Evolutionary conservation across 2,888 invertebrate genomes (phyloP).

Genomic region (Pediacus dermestoides): DNA sequence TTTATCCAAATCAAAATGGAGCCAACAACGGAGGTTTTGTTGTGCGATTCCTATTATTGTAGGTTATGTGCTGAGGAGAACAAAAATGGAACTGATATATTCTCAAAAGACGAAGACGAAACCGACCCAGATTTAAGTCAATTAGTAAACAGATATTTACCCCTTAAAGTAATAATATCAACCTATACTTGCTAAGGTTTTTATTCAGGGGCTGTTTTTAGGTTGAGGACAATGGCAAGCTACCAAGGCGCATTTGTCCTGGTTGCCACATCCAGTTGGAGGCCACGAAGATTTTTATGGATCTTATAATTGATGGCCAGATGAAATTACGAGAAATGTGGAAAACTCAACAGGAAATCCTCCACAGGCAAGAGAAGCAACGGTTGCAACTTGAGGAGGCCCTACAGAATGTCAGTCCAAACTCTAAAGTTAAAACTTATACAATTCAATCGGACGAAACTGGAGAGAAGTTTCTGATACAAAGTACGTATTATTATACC

Average conservation of each 20-base stretch:
- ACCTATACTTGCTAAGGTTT: constrained; percentile 37
- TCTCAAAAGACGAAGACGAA: constrained; percentile 56
- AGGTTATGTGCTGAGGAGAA: constrained; percentile 74
- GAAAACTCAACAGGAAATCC: constrained; percentile 49
- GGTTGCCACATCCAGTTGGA: constrained; percentile 74
- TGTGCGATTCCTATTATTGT: constrained; percentile 69
- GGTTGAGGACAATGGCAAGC: constrained; percentile 67
- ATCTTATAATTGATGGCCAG: constrained; percentile 68
- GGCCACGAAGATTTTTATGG: constrained; percentile 70
- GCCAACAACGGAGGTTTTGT: constrained; percentile 43
- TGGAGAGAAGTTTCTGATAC: constrained; percentile 52
- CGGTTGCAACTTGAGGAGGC: constrained; percentile 41
- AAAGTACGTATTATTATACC: constrained; percentile 44
- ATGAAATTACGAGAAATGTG: constrained; percentile 54
- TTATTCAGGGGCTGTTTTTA: constrained; percentile 35
- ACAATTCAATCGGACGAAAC: constrained; percentile 43
- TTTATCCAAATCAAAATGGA: no score
- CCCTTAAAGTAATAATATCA: constrained; percentile 60
- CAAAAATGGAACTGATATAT: constrained; percentile 64
- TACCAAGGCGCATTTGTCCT: constrained; percentile 71
- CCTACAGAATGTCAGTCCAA: constrained; percentile 43
- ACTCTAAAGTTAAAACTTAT: constrained; percentile 44
- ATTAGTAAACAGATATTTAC: constrained; percentile 70
- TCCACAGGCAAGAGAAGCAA: constrained; percentile 46
- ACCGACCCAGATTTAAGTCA: constrained; percentile 61